Conservation (phyloP, 2,113 vertebrate species). For the Diadophis punctatus region DNA sequence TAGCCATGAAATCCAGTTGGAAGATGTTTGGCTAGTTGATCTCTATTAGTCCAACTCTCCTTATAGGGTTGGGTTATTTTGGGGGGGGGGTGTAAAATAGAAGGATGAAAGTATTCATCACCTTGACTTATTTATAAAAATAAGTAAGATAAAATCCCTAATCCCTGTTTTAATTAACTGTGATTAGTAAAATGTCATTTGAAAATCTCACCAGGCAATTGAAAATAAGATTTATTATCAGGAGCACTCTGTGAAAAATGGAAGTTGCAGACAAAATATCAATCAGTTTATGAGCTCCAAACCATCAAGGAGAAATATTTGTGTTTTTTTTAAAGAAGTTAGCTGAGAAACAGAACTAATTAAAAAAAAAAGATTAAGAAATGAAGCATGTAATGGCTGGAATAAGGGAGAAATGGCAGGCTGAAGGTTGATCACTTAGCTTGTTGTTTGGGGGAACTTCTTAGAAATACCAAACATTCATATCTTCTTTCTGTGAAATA, state of each 20-base stretch:
- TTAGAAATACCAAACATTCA: slow-evolving; percentile 20
- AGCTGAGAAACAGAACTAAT: slow-evolving; percentile 62
- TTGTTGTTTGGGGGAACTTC: slow-evolving; percentile 18
- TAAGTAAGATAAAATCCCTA: not conserved
- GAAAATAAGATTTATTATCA: not conserved
- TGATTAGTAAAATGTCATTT: slow-evolving; percentile 17
- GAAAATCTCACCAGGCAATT: not conserved
- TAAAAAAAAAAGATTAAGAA: slow-evolving; percentile 53
- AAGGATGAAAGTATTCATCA: not conserved
- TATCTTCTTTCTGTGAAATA: not conserved
- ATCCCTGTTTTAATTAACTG: not conserved
- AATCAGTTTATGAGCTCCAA: slow-evolving; percentile 39
- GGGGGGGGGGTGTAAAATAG: not conserved
- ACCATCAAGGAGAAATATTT: slow-evolving; percentile 23
- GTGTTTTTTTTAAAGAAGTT: slow-evolving; percentile 33
- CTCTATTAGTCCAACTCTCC: not conserved
- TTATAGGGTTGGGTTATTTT: not conserved
- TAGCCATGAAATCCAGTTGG: not conserved
- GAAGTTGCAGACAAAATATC: slow-evolving; percentile 31
- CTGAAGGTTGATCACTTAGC: slow-evolving; percentile 30
- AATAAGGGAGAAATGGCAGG: slow-evolving; percentile 39
- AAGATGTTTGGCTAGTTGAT: not conserved
- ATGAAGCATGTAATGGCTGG: slow-evolving; percentile 52
- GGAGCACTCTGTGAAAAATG: slow-evolving; percentile 23
- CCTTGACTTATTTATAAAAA: not conserved